These are phyloP conservation scores for Luscinia luscinia DNA, from an alignment of 2,797 vertebrate genomes.

Conservation along the genomic window DNA sequence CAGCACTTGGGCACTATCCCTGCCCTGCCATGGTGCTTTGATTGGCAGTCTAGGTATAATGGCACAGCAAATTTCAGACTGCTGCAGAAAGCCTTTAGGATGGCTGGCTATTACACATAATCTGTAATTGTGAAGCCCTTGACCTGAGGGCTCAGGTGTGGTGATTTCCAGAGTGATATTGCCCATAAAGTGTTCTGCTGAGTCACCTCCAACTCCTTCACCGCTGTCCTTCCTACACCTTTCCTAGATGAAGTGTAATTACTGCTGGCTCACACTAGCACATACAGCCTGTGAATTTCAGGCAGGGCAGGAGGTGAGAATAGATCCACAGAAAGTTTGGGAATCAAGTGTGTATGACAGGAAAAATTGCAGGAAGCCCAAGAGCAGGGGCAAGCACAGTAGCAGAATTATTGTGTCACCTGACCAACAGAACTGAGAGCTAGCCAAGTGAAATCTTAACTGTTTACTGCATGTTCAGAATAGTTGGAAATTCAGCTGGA, in stretches of 20 bases:
- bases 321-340: neutral
- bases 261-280: neutral
- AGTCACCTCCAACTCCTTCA: conserved; percentile 1
- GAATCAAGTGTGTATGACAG: neutral
- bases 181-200: conserved; percentile 13
- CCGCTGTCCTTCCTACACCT: neutral
- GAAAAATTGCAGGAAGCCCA: neutral
- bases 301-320: neutral
- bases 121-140: neutral
- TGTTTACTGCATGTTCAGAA: neutral
- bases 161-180: neutral
- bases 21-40: neutral
- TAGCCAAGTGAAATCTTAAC: neutral
- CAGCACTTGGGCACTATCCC: neutral
- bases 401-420: neutral
- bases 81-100: neutral
- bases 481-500: neutral
- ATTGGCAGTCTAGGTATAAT: neutral
- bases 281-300: neutral
- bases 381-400: neutral
- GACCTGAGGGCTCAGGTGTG: neutral
- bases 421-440: neutral
- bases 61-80: neutral
- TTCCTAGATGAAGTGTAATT: neutral
- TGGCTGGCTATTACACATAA: neutral